Percentiles rank a stretch among this genome's conserved stretches.
Conservation (phyloP, 2,888 invertebrate genomes). For the Brassicogethes aeneus region DNA sequence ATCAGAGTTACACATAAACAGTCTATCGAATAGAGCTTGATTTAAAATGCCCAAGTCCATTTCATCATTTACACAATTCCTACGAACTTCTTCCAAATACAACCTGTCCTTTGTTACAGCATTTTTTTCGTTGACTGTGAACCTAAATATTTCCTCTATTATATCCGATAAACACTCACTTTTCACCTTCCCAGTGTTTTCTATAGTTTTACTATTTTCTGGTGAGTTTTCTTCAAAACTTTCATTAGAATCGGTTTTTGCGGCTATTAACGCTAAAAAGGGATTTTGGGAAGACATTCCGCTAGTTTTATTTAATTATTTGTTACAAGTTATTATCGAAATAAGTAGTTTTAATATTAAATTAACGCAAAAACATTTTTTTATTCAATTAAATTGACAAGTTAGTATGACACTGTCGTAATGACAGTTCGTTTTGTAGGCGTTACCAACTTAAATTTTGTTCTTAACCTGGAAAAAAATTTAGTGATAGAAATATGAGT, state of each 20-base stretch:
- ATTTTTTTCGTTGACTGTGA: constrained; percentile 53
- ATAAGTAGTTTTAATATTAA: neutral
- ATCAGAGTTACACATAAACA: constrained; percentile 45
- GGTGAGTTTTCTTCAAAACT: constrained; percentile 8
- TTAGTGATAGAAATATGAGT: too few relatives aligned
- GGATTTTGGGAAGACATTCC: constrained; percentile 27
- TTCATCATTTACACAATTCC: constrained; percentile 40
- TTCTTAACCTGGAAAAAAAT: too few relatives aligned
- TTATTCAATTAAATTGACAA: too few relatives aligned
- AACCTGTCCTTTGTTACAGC: constrained; percentile 45
- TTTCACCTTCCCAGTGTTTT: constrained; percentile 11
- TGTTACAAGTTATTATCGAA: neutral
- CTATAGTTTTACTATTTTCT: constrained; percentile 14
- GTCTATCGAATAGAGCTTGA: constrained; percentile 70
- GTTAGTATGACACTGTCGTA: too few relatives aligned
- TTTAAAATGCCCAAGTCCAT: constrained; percentile 61
- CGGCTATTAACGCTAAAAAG: constrained; percentile 26
- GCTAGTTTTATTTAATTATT: neutral
- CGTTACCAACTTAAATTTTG: too few relatives aligned
- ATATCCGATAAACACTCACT: constrained; percentile 30
- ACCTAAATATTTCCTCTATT: constrained; percentile 58
- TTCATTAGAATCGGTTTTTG: constrained; percentile 7
- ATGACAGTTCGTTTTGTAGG: too few relatives aligned
- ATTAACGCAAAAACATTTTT: neutral
- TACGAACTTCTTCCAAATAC: constrained; percentile 55